Percentiles rank a stretch among this genome's conserved stretches.
These are phyloP conservation scores for Sebastes minor DNA, from an alignment of 2,797 vertebrate genomes.

Conservation along the genomic window DNA sequence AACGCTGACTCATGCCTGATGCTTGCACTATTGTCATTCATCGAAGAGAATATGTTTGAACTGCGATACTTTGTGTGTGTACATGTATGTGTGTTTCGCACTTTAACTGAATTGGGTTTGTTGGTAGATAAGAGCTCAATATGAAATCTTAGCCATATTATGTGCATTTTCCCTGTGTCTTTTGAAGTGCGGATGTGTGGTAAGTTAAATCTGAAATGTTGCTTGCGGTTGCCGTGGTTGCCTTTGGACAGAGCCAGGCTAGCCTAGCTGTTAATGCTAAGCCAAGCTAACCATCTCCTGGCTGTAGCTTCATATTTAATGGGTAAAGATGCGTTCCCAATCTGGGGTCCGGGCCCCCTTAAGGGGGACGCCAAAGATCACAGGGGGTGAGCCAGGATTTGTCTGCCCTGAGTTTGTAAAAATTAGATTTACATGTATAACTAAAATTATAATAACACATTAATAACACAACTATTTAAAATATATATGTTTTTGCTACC, in stretches of 20 bases:
- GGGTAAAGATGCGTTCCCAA: not conserved
- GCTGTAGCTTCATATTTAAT: not conserved
- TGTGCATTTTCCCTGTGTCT: slow-evolving; percentile 15
- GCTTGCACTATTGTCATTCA: slow-evolving; percentile 81
- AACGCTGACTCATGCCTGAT: slow-evolving; percentile 81
- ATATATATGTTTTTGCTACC: too few species aligned
- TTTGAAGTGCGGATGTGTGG: slow-evolving; percentile 53
- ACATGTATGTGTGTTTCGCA: slow-evolving; percentile 11
- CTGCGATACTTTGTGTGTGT: slow-evolving; percentile 24
- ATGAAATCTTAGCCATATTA: not conserved
- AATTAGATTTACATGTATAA: too few species aligned
- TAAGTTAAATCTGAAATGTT: slow-evolving; percentile 55
- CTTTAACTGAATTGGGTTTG: slow-evolving; percentile 16
- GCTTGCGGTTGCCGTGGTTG: slow-evolving; percentile 30
- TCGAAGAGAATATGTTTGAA: slow-evolving; percentile 42
- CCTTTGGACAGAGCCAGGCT: not conserved
- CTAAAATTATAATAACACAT: too few species aligned
- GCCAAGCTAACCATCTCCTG: not conserved
- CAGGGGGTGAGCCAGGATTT: too few species aligned
- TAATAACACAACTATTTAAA: too few species aligned
- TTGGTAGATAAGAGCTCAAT: slow-evolving; percentile 1
- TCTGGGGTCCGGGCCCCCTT: too few species aligned
- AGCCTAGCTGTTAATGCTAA: not conserved
- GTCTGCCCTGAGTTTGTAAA: too few species aligned
- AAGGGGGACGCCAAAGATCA: too few species aligned